Evolutionary conservation across 2,888 invertebrate genomes (phyloP).

Genomic region (Drosophila basisetae): DNA sequence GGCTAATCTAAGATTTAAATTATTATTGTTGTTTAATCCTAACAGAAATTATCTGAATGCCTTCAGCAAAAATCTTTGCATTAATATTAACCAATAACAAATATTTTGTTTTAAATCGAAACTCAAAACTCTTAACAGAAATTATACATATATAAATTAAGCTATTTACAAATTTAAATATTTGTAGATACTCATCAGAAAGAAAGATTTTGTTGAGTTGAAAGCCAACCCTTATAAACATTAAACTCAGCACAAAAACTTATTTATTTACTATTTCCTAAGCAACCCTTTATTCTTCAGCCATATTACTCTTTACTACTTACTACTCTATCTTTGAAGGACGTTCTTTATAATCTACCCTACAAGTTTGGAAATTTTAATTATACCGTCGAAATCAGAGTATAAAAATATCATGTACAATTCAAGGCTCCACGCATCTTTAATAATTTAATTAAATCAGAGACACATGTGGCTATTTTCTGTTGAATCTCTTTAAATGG

Average conservation of each 20-base stretch:
- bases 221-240: neutral
- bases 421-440: neutral
- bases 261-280: neutral
- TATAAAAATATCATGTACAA: neutral
- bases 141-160: neutral
- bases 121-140: neutral
- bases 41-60: neutral
- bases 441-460: slow-evolving; percentile 1
- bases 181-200: neutral
- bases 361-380: neutral
- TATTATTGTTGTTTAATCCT: neutral
- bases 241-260: neutral
- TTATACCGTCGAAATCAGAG: neutral
- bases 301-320: too few species aligned
- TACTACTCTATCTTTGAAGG: too few species aligned
- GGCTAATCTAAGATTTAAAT: neutral
- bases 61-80: neutral
- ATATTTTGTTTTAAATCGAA: neutral
- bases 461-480: neutral
- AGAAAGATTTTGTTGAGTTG: neutral
- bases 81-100: neutral
- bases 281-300: neutral
- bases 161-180: neutral
- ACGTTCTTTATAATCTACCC: neutral
- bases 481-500: slow-evolving; percentile 19